Base-by-base conservation (phyloP, 37 sponge, comb jelly and placozoan genomes). In the Mnemiopsis leidyi region DNA sequence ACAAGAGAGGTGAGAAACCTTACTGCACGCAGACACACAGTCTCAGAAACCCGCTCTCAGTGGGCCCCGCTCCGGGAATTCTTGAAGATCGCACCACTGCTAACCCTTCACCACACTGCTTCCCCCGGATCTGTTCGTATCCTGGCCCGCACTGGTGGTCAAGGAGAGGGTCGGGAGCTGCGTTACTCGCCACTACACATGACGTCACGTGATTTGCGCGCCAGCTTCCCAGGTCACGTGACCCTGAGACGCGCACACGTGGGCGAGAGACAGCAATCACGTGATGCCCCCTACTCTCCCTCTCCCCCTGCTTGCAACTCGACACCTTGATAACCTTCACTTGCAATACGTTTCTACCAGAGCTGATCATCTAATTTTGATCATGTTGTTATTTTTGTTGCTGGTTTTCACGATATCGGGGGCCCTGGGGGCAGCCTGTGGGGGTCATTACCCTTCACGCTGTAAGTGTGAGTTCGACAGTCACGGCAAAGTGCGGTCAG, bases 271-370 rank as follows among this genome's bases (percentile, higher is more conserved):
- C 35, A 48, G 61, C 61, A 48, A 20, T 77, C 36, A 34, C 79
- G 79, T 34, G 79, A 1, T 13, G 9, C 16, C 16, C 36, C 36
- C 32, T 34, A 32, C 79, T 77, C 79, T 31, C 79, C 32, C 79
- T 77, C 79, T 34, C 79, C 73, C 73, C 30, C 32, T 77, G 79
- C 79, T 77, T 77, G 79, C 79, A 77, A 77, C 79, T 77, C 79
- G 79, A 77, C 79, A 77, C 79, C 79, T 77, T 77, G 18, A 77
- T 77, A 77, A 77, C 79, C 79, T 31, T 32, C 79, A 32, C 18
- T 77, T 32, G 79, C 79, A 77, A 77, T 77, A 32, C 79, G 79
- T 77, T 77, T 77, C 79, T 31, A 48, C 61, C 61, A 18, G 9
- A 48, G 61, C 61, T 48, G 61, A 48, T 48, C 61, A 48, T 48